phyloP scores from a whole-genome alignment of 2,888 invertebrate genomes.

The Papilio gigon region DNA sequence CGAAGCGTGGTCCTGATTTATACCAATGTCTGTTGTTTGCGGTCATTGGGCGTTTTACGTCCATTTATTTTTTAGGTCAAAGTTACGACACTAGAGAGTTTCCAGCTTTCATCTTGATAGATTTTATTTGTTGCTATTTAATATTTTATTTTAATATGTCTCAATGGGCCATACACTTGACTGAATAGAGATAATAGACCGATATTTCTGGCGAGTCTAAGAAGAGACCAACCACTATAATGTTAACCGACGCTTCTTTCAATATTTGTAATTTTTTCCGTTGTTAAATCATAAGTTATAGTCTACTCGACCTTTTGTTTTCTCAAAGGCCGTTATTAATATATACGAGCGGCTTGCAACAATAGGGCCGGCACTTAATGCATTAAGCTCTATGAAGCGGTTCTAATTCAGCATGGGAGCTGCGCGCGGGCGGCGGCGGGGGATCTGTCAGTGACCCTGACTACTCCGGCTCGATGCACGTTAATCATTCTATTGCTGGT shows the following conservation, averaged over 20 bases:
- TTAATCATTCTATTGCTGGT: constrained; percentile 78
- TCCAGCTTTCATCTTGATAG: constrained; percentile 23
- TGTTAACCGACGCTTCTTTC: not conserved
- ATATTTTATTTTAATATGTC: not conserved
- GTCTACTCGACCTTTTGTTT: constrained; percentile 29
- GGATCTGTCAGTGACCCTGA: constrained; percentile 71
- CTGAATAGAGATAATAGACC: not conserved
- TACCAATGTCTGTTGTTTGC: constrained; percentile 62
- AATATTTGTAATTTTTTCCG: not conserved
- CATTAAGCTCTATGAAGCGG: constrained; percentile 50
- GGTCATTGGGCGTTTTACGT: constrained; percentile 57
- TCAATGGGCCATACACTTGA: not conserved
- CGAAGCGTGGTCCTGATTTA: constrained; percentile 53
- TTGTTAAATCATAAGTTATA: constrained; percentile 19
- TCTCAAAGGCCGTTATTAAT: constrained; percentile 42
- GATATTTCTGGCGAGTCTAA: not conserved
- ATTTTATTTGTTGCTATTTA: constrained; percentile 17
- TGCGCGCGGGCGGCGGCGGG: constrained; percentile 46
- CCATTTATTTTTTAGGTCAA: constrained; percentile 51
- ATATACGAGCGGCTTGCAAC: constrained; percentile 44
- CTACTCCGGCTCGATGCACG: constrained; percentile 61
- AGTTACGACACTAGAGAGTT: constrained; percentile 41
- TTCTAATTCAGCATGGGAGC: constrained; percentile 47
- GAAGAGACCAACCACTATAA: not conserved
- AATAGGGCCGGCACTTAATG: constrained; percentile 46